Percentiles rank a stretch among this genome's conserved stretches.
Conservation (phyloP, 2,888 invertebrate species). For the Linhomoeus sp. region DNA sequence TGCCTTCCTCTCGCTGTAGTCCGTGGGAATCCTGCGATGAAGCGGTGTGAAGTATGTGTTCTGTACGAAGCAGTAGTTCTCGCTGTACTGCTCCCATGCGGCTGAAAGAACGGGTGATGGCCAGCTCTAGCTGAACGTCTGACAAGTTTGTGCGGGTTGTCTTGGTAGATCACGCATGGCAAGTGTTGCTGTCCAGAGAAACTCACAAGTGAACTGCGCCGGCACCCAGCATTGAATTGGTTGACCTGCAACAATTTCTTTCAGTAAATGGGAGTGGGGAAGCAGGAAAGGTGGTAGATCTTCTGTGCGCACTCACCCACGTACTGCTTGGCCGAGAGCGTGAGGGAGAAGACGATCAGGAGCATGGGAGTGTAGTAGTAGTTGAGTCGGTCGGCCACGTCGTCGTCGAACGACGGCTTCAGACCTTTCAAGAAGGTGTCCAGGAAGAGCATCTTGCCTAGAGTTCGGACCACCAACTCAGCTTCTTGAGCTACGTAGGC, state of each 20-base stretch:
- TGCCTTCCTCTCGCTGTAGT: constrained; percentile 14
- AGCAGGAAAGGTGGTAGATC: too few species aligned
- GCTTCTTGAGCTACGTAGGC: too few species aligned
- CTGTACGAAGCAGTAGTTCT: constrained; percentile 27
- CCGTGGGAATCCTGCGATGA: constrained; percentile 20
- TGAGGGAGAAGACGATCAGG: constrained; percentile 23
- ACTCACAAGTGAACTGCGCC: constrained; percentile 19
- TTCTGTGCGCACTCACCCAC: constrained; percentile 24
- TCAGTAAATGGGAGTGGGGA: not conserved
- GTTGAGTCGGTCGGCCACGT: constrained; percentile 23
- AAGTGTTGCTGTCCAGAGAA: not conserved
- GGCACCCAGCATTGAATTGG: constrained; percentile 28
- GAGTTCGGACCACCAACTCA: too few species aligned
- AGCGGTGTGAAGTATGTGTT: constrained; percentile 25
- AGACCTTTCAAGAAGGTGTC: constrained; percentile 25
- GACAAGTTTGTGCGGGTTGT: not conserved
- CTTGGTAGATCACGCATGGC: too few species aligned
- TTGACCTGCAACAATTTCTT: constrained; percentile 15
- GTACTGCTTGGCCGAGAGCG: constrained; percentile 24
- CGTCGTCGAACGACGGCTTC: constrained; percentile 26
- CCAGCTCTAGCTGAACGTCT: not conserved
- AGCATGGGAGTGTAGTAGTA: constrained; percentile 28
- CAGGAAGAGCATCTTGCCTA: constrained; percentile 22
- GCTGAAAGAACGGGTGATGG: constrained; percentile 7
- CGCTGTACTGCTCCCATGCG: constrained; percentile 26